Conservation (phyloP, 2,888 invertebrate species). For the Melolontha melolontha region DNA sequence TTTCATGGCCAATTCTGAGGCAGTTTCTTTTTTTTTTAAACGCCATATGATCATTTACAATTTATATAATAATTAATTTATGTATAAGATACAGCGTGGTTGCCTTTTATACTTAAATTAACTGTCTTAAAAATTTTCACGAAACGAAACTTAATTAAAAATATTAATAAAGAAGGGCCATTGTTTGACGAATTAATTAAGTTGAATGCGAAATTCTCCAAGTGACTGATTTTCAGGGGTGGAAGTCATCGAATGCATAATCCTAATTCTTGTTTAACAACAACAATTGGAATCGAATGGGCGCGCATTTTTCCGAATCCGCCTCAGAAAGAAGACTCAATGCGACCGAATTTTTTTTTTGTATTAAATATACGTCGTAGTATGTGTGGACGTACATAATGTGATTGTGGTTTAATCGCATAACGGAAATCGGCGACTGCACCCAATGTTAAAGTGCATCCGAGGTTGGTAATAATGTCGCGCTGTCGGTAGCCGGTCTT, state of each 20-base stretch:
- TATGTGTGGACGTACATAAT: conserved; percentile 59
- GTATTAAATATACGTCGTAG: conserved; percentile 1
- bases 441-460: conserved; percentile 62
- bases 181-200: conserved; percentile 28
- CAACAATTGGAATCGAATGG: conserved; percentile 52
- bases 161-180: neutral
- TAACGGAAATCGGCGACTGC: conserved; percentile 64
- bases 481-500: conserved; percentile 52
- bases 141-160: neutral
- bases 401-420: conserved; percentile 65
- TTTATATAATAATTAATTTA: too few species aligned
- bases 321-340: conserved; percentile 16
- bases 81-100: too few species aligned
- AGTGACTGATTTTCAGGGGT: conserved; percentile 19
- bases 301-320: conserved; percentile 44
- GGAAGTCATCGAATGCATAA: conserved; percentile 30
- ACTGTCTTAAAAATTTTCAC: neutral
- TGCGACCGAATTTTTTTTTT: conserved; percentile 15
- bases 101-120: neutral
- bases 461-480: conserved; percentile 55
- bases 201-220: conserved; percentile 21
- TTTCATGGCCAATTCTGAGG: too few species aligned
- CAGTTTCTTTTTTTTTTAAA: too few species aligned
- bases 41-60: too few species aligned
- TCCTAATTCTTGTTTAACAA: conserved; percentile 57